These are phyloP conservation scores for Incurvaria masculella DNA, from an alignment of 2,888 invertebrate species.

Conservation along the genomic window DNA sequence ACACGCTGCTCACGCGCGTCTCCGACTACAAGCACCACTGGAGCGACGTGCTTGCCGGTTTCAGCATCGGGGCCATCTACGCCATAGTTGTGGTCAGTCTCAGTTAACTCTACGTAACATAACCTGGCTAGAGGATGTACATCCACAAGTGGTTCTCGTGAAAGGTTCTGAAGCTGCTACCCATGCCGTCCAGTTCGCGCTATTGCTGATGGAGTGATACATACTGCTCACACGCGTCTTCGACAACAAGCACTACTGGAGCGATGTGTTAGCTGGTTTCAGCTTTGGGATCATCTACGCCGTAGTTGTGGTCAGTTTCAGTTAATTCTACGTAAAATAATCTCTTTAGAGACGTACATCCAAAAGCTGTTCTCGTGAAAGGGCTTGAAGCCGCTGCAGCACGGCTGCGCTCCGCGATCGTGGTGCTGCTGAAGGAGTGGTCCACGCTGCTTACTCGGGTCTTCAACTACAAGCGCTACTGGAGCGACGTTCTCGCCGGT, in stretches of 20 bases:
- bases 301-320: conserved; percentile 67
- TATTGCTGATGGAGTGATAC: conserved; percentile 78
- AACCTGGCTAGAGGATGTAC: conserved; percentile 73
- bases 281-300: conserved; percentile 66
- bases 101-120: too few relatives aligned
- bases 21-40: conserved; percentile 98
- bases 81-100: conserved; percentile 71
- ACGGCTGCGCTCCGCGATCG: conserved; percentile 85
- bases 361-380: conserved; percentile 82
- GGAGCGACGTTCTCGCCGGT: conserved; percentile 94
- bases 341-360: conserved; percentile 80
- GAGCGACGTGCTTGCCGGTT: conserved; percentile 92
- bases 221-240: conserved; percentile 89
- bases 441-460: conserved; percentile 88
- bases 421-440: conserved; percentile 76
- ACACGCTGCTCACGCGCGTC: conserved; percentile 85
- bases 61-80: conserved; percentile 62
- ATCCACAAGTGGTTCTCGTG: conserved; percentile 82
- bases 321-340: too few relatives aligned
- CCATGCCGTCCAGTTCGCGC: conserved; percentile 80
- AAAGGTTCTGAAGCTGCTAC: conserved; percentile 75
- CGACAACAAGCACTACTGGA: conserved; percentile 98
- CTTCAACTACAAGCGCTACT: conserved; percentile 97
- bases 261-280: conserved; percentile 87
- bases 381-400: conserved; percentile 75